phyloP scores from a whole-genome alignment of 2,113 vertebrate genomes.

The Delphinus delphis region DNA sequence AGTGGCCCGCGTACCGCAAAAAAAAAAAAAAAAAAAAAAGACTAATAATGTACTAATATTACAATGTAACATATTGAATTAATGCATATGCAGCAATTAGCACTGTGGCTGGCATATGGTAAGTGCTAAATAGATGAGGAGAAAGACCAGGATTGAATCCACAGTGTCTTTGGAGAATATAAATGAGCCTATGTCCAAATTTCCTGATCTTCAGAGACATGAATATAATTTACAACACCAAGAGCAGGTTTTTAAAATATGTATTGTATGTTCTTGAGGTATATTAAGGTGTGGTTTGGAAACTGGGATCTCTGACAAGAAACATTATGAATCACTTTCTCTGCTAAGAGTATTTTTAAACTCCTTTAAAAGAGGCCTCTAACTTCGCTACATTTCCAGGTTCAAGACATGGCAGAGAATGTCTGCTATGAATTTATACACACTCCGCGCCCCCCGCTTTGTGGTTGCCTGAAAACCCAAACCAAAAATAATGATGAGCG shows the following conservation, averaged over 20 bases:
- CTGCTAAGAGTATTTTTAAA: slow-evolving; percentile 27
- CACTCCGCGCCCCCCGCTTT: not conserved
- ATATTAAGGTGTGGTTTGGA: slow-evolving; percentile 20
- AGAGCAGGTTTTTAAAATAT: not conserved
- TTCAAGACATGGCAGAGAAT: slow-evolving; percentile 49
- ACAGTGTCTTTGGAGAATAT: not conserved
- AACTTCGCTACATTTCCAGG: slow-evolving; percentile 35
- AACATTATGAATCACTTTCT: slow-evolving; percentile 66
- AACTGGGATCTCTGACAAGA: slow-evolving; percentile 62
- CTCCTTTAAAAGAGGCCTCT: slow-evolving; percentile 14
- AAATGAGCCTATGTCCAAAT: not conserved
- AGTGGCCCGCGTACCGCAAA: too few relatives aligned
- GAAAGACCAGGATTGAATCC: not conserved
- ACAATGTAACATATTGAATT: not conserved
- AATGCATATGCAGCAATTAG: not conserved
- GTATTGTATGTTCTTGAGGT: slow-evolving; percentile 36
- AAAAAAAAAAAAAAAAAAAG: too few relatives aligned
- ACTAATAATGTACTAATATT: not conserved
- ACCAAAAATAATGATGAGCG: slow-evolving; percentile 43
- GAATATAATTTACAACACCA: slow-evolving; percentile 3
- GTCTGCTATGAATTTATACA: not conserved
- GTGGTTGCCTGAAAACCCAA: slow-evolving; percentile 11
- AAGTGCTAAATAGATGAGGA: not conserved
- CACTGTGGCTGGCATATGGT: not conserved
- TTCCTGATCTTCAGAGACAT: not conserved